These are phyloP conservation scores for Hipposideros larvatus DNA, from an alignment of 2,797 vertebrate genomes.

Conservation along the genomic window DNA sequence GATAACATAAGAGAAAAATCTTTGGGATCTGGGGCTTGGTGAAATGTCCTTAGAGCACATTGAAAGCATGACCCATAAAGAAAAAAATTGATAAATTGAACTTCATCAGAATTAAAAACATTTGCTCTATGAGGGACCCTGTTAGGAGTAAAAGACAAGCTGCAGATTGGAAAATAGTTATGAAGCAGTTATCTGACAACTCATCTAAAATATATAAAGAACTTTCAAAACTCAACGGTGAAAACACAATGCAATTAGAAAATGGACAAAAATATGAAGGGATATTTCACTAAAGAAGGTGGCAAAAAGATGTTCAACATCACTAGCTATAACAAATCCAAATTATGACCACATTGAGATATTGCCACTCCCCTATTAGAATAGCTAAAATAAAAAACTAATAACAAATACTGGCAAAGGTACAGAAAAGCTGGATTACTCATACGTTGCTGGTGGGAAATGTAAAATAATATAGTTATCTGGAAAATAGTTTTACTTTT, in stretches of 20 bases:
- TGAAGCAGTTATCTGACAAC: background rate
- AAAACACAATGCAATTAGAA: background rate
- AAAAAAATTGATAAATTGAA: background rate
- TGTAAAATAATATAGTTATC: background rate
- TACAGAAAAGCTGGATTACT: background rate
- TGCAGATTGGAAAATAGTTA: background rate
- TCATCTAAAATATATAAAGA: background rate
- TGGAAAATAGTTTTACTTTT: conserved; percentile 20
- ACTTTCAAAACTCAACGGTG: background rate
- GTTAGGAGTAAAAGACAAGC: background rate
- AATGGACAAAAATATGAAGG: background rate
- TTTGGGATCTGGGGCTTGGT: background rate
- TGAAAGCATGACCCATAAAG: background rate
- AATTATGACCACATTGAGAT: background rate
- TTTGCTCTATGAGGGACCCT: conserved; percentile 21
- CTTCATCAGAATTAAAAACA: conserved; percentile 45
- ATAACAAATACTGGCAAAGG: background rate
- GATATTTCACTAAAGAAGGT: conserved; percentile 32
- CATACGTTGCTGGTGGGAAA: background rate
- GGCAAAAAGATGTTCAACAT: background rate
- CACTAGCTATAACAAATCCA: background rate
- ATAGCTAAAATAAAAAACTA: background rate
- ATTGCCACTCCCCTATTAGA: background rate
- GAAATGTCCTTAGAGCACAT: background rate
- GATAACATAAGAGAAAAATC: background rate